These are phyloP conservation scores for Porites australiensis DNA, from an alignment of 64 coral and sea anemone species.

Conservation along the genomic window DNA sequence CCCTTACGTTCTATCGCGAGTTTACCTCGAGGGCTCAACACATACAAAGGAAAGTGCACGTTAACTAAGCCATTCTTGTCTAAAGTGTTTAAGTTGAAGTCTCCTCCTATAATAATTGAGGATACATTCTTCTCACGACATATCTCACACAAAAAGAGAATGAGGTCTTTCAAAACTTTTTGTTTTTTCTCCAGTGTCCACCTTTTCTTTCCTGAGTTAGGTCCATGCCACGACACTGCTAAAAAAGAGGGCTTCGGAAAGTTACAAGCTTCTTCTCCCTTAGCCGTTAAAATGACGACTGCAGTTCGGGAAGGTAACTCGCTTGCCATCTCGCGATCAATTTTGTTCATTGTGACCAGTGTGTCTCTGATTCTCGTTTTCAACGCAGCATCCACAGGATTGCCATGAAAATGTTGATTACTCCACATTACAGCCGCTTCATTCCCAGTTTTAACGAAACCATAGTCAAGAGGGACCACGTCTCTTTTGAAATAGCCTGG, in stretches of 20 bases:
- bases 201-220: not conserved
- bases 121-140: not conserved
- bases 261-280: not conserved
- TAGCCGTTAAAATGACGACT: not conserved
- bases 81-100: conserved; percentile 7
- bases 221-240: conserved; percentile 8
- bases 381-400: too few species aligned
- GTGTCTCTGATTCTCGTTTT: not conserved
- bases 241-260: not conserved
- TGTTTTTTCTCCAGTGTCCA: not conserved
- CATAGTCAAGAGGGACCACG: not conserved
- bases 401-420: not conserved
- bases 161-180: not conserved
- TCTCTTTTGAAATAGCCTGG: not conserved
- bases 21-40: not conserved
- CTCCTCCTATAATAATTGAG: not conserved
- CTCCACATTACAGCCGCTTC: not conserved
- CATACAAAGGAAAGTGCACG: not conserved
- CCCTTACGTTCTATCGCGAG: too few species aligned
- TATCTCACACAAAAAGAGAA: not conserved
- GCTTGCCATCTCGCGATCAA: not conserved
- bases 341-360: not conserved
- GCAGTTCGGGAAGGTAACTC: not conserved
- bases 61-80: not conserved
- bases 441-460: not conserved